A percentile compares a stretch with the other conserved stretches of the same genome.
Evolutionary conservation across 2,113 vertebrate genomes (phyloP).

Genomic region (Ovis aries): DNA sequence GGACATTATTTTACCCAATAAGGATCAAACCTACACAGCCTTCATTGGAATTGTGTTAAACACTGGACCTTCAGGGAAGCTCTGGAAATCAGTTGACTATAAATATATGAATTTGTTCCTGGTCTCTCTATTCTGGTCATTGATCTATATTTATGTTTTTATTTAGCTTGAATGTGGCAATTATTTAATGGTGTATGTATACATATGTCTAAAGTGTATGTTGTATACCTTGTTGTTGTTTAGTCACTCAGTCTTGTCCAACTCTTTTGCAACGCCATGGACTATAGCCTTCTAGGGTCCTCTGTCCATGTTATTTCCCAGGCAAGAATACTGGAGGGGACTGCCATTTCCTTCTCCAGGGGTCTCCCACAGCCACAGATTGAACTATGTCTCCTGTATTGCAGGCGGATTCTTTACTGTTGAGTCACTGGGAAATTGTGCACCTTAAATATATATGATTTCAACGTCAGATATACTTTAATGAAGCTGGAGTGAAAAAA

Average conservation of each 20-base stretch:
- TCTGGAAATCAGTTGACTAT: not conserved
- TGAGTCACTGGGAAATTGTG: not conserved
- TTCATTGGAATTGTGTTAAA: not conserved
- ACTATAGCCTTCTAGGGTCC: not conserved
- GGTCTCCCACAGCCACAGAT: not conserved
- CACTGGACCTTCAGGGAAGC: not conserved
- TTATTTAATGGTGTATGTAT: not conserved
- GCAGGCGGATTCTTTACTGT: not conserved
- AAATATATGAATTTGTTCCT: not conserved
- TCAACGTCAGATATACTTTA: not conserved
- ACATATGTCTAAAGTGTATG: not conserved
- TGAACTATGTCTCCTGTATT: not conserved
- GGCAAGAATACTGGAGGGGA: not conserved
- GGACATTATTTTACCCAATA: not conserved
- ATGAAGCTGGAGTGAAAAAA: not conserved
- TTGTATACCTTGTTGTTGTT: not conserved
- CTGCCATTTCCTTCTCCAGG: not conserved
- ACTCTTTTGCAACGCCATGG: accelerated
- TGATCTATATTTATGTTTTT: not conserved
- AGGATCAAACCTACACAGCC: not conserved
- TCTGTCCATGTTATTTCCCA: not conserved
- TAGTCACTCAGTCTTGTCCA: not conserved
- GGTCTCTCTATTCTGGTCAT: not conserved
- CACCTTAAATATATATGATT: not conserved
- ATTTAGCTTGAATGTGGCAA: not conserved